Evolutionary conservation across 1,140 invertebrate genomes (phyloP).

Genomic region (Portunus trituberculatus): DNA sequence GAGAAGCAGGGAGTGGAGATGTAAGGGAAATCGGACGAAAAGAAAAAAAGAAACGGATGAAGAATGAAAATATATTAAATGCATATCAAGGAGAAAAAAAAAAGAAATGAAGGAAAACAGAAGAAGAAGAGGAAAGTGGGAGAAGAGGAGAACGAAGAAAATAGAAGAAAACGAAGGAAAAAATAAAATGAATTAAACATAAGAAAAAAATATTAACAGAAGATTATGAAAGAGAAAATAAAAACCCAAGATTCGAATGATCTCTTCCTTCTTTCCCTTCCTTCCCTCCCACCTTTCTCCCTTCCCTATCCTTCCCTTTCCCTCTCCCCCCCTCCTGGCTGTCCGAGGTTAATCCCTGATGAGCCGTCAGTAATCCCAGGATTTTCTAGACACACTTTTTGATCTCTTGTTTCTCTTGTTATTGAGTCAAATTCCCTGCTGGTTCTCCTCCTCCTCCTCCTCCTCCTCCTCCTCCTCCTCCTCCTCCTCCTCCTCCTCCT

Average conservation of each 20-base stretch:
- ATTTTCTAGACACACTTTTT: neutral
- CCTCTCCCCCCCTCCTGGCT: neutral
- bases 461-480: slow-evolving; percentile 22
- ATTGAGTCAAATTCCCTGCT: neutral
- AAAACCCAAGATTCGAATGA: too few relatives aligned
- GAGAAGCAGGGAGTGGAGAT: too few relatives aligned
- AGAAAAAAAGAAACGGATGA: too few relatives aligned
- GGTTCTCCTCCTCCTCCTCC: neutral
- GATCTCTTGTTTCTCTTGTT: slow-evolving; percentile 22
- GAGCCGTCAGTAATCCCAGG: neutral
- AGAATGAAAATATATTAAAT: too few relatives aligned
- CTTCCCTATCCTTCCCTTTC: neutral
- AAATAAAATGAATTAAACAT: too few relatives aligned
- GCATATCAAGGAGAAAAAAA: too few relatives aligned
- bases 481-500: neutral
- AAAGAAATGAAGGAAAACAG: too few relatives aligned
- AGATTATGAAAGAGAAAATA: too few relatives aligned
- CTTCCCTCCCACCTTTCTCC: neutral
- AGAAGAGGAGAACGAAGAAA: too few relatives aligned
- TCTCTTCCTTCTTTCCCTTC: neutral
- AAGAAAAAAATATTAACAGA: too few relatives aligned
- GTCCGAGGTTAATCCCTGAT: neutral
- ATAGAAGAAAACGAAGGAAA: too few relatives aligned
- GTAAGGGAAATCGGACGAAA: neutral
- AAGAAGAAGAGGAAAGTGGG: too few relatives aligned